A percentile compares a stretch with the other conserved stretches of the same genome.
Evolutionary conservation across 2,113 vertebrate species (phyloP).

Genomic region (Tretioscincus oriximinensis): DNA sequence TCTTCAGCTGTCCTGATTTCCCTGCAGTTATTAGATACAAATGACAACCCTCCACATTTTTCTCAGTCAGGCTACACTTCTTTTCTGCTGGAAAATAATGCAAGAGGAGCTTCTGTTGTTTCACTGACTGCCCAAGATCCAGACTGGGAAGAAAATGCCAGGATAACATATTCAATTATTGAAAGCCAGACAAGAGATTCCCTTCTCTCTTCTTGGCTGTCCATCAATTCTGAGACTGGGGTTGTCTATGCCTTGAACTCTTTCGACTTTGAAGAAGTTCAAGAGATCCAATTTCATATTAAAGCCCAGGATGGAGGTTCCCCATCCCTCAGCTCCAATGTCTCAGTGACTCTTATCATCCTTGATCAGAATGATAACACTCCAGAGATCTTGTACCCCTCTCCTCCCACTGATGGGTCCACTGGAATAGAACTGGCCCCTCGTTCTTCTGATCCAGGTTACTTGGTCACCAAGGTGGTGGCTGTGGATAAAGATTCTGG

Average conservation of each 20-base stretch:
- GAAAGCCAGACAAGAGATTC: conserved; percentile 22
- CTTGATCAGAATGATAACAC: conserved; percentile 68
- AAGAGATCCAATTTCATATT: background rate
- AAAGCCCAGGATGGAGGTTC: conserved; percentile 41
- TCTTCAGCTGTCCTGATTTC: background rate
- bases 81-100: background rate
- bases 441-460: background rate
- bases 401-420: accelerated
- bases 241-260: conserved; percentile 62
- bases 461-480: too few species aligned
- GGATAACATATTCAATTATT: conserved; percentile 59
- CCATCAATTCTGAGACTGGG: conserved; percentile 64
- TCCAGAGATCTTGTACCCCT: conserved; percentile 50
- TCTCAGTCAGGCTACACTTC: background rate
- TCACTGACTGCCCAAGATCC: conserved; percentile 59
- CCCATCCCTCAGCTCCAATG: too few species aligned
- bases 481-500: too few species aligned
- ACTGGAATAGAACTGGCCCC: conserved; percentile 30
- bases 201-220: conserved; percentile 46
- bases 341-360: conserved; percentile 46
- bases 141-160: conserved; percentile 65
- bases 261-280: conserved; percentile 49
- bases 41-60: background rate
- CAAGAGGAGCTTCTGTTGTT: conserved; percentile 3
- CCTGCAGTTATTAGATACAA: background rate